These are phyloP conservation scores for Euphonia xanthogaster DNA, from an alignment of 2,797 vertebrate species.

Conservation along the genomic window DNA sequence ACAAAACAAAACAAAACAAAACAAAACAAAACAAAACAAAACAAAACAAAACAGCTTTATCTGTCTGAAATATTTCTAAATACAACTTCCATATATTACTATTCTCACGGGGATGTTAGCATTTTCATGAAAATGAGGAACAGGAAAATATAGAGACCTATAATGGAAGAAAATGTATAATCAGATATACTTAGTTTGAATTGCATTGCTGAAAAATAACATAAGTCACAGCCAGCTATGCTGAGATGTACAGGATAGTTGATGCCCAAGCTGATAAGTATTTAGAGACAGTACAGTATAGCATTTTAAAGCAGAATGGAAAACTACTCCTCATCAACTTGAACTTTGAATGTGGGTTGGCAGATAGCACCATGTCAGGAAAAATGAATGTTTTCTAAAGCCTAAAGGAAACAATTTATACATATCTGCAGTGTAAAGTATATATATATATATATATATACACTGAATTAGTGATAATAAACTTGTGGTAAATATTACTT, in stretches of 20 bases:
- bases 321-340: neutral
- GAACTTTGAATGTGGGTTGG: neutral
- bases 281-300: neutral
- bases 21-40: fast-evolving
- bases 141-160: neutral
- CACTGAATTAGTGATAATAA: neutral
- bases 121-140: neutral
- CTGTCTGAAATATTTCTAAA: neutral
- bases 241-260: neutral
- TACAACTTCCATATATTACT: neutral
- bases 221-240: neutral
- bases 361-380: neutral
- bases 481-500: neutral
- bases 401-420: neutral
- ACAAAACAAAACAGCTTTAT: neutral
- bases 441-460: too few relatives aligned
- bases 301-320: neutral
- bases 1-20: too few relatives aligned
- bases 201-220: neutral
- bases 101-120: neutral
- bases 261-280: neutral
- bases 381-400: neutral
- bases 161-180: neutral
- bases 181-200: neutral
- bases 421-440: neutral